Base-by-base conservation (phyloP, 30 jellyfish, hydroid and myxozoan genomes). In the Sanderia malayensis region DNA sequence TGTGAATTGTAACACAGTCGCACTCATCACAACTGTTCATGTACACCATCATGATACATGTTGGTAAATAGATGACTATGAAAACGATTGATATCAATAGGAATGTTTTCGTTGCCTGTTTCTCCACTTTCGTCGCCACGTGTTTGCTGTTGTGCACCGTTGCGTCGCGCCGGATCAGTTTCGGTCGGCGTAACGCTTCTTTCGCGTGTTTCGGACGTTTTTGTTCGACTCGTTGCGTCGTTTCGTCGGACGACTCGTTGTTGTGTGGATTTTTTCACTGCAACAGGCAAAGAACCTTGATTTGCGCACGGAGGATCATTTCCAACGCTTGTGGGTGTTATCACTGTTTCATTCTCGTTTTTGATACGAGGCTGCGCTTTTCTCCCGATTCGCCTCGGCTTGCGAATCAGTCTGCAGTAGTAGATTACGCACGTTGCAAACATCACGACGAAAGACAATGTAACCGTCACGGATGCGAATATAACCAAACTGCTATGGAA, bases 21-120 rank as follows among this genome's bases (percentile, higher is more conserved):
- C 94, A 82, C 18, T 60, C n/a, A 2, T 22, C 41, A 65, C 94
- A 82, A 23, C 57, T 47, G 63, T 71, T 82, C 94, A 82, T 82
- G 64, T 82, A 82, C 1, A 59, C 52, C 71, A 82, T 82, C 86
- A 82, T 82, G 0, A 70, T 30, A 55, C 81, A 82, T 44, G 86
- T 70, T 11, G 94, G 94, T 41, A 82, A 26, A 58, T 82, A 82
- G 68, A 82, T 82, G 26, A 49, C 45, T 23, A 80, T 80, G 64
- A 31, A 82, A 15, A 71, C 94, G 26, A 82, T 19, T 44, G 71
- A 60, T 23, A 82, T 71, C 24, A 71, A 37, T 21, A 82, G 70
- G 47, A 82, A 82, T 2, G 94, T 67, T 44, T 52, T 70, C 45
- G 94, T 82, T 22, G 71, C 86, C 1, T 82, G 76, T 30, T 49